Evolutionary conservation across 2,888 invertebrate genomes (phyloP).

Genomic region (Tortrix viridana): DNA sequence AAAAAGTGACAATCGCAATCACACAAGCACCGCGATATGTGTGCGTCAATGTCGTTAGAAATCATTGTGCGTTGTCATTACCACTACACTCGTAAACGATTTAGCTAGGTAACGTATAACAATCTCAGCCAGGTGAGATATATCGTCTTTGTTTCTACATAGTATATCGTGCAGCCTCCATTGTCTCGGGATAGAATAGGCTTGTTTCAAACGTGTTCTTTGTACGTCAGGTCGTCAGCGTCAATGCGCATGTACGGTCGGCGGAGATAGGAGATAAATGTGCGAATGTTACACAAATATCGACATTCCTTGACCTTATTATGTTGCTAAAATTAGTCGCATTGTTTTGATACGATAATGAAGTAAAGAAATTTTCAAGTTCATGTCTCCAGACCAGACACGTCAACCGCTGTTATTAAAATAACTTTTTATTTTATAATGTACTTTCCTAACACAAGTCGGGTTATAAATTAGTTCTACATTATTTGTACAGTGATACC

Average conservation of each 20-base stretch:
- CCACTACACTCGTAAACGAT: too few species aligned
- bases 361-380: constrained; percentile 20
- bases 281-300: not conserved
- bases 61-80: too few species aligned
- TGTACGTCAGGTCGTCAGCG: constrained; percentile 29
- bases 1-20: too few species aligned
- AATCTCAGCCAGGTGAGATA: not conserved
- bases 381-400: too few species aligned
- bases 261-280: constrained; percentile 11
- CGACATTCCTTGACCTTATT: constrained; percentile 5
- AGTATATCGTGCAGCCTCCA: constrained; percentile 40
- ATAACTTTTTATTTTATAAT: too few species aligned
- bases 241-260: constrained; percentile 18
- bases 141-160: constrained; percentile 16
- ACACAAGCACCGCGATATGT: too few species aligned
- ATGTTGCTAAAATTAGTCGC: not conserved
- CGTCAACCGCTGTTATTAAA: too few species aligned
- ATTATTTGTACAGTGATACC: too few species aligned
- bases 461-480: too few species aligned
- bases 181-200: constrained; percentile 49
- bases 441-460: too few species aligned
- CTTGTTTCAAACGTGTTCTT: constrained; percentile 42
- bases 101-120: too few species aligned
- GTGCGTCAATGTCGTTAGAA: too few species aligned
- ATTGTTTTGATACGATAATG: constrained; percentile 5